phyloP scores from a whole-genome alignment of 1,140 invertebrate species.

The Brachionus koreanus region DNA sequence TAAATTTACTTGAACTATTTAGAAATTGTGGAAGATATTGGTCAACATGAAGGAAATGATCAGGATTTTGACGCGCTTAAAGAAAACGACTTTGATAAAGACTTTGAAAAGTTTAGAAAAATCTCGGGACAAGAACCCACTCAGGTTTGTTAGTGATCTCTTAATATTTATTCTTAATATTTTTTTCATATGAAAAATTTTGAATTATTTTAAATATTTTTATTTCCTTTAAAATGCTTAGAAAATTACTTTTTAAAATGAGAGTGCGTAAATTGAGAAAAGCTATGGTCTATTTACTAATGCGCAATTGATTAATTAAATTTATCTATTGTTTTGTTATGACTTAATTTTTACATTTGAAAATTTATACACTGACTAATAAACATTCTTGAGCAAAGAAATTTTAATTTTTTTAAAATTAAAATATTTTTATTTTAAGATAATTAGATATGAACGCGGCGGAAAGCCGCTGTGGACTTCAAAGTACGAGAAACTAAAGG shows the following conservation, averaged over 20 bases:
- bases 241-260: background rate
- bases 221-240: slow-evolving; percentile 60
- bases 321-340: slow-evolving; percentile 38
- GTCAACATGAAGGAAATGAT: slow-evolving; percentile 53
- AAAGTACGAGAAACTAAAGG: slow-evolving; percentile 54
- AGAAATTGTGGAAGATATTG: slow-evolving; percentile 11
- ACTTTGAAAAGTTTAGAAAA: slow-evolving; percentile 56
- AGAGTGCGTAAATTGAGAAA: background rate
- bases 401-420: background rate
- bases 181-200: background rate
- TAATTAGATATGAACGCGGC: slow-evolving; percentile 74
- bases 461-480: slow-evolving; percentile 78
- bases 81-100: slow-evolving; percentile 64
- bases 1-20: slow-evolving; percentile 41
- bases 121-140: slow-evolving; percentile 53
- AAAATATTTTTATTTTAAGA: slow-evolving; percentile 61
- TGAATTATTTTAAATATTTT: background rate
- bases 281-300: slow-evolving; percentile 60
- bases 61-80: slow-evolving; percentile 60
- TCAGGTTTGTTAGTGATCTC: slow-evolving; percentile 51
- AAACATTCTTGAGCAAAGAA: background rate
- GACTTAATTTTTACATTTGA: background rate
- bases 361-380: background rate
- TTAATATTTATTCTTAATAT: too few species aligned
- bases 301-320: slow-evolving; percentile 36